Evolutionary conservation across 2,113 vertebrate species (phyloP).

Genomic region (Crotalus helleri): DNA sequence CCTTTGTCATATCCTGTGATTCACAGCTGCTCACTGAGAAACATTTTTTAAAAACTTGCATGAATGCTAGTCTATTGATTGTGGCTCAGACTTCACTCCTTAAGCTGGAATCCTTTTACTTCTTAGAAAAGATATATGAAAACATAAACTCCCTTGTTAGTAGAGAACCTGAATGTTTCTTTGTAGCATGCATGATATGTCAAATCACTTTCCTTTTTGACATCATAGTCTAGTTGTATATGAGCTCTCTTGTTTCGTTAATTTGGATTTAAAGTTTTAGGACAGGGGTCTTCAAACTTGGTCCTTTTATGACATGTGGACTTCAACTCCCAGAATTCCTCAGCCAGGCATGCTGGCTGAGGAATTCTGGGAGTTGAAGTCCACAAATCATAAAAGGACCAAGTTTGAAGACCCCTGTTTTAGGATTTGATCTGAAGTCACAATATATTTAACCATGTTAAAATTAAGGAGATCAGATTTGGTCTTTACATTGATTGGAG

Average conservation of each 20-base stretch:
- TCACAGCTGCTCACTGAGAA: neutral
- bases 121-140: conserved; percentile 4
- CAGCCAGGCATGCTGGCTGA: too few relatives aligned
- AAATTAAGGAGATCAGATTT: neutral
- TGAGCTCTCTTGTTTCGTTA: neutral
- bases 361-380: too few relatives aligned
- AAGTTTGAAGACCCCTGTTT: too few relatives aligned
- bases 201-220: neutral
- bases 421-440: neutral
- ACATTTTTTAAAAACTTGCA: neutral
- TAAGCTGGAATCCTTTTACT: neutral
- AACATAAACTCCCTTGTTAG: neutral
- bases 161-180: neutral
- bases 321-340: too few relatives aligned
- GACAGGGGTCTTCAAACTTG: too few relatives aligned
- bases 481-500: neutral
- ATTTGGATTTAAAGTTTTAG: neutral
- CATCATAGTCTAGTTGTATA: neutral
- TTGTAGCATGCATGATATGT: neutral
- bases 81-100: neutral
- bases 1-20: conserved; percentile 2
- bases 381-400: too few relatives aligned
- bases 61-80: neutral
- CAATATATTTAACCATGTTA: neutral
- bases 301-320: too few relatives aligned